A percentile compares a stretch with the other conserved stretches of the same genome.
phyloP scores from a whole-genome alignment of 2,888 invertebrate species.

The Philhelius pedissequus region DNA sequence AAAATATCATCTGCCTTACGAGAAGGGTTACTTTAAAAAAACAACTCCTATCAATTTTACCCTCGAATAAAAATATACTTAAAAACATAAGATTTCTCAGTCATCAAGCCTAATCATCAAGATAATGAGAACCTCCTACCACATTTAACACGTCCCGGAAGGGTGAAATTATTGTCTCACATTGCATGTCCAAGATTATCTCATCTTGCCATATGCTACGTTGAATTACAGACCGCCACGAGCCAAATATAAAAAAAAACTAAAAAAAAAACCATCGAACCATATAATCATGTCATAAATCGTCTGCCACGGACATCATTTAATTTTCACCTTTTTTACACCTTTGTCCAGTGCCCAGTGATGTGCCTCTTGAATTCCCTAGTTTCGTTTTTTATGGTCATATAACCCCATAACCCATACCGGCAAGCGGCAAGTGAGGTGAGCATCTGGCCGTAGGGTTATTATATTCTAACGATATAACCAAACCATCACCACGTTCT shows the following conservation, averaged over 20 bases:
- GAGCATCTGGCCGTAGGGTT: constrained; percentile 51
- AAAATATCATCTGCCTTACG: too few relatives aligned
- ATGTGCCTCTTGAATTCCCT: constrained; percentile 9
- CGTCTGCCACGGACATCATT: constrained; percentile 64
- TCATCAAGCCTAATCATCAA: constrained; percentile 53
- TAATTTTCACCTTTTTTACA: constrained; percentile 67
- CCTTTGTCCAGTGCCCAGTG: constrained; percentile 32
- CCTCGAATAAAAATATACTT: not conserved
- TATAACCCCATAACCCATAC: constrained; percentile 4
- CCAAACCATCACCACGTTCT: constrained; percentile 2
- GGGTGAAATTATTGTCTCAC: constrained; percentile 22
- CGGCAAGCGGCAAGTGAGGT: not conserved
- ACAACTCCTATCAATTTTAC: not conserved
- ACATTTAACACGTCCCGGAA: constrained; percentile 52
- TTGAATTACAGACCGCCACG: constrained; percentile 8
- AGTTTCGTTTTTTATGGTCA: constrained; percentile 42
- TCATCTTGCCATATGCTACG: constrained; percentile 65
- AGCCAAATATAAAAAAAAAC: not conserved
- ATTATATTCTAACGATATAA: not conserved
- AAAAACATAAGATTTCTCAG: constrained; percentile 44
- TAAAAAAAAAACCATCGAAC: constrained; percentile 39
- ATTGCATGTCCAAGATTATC: constrained; percentile 47
- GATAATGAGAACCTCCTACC: constrained; percentile 57
- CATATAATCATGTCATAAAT: constrained; percentile 68
- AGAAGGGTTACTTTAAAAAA: too few relatives aligned